phyloP scores from a whole-genome alignment of 2,888 invertebrate genomes.

The Leptothorax acervorum region DNA sequence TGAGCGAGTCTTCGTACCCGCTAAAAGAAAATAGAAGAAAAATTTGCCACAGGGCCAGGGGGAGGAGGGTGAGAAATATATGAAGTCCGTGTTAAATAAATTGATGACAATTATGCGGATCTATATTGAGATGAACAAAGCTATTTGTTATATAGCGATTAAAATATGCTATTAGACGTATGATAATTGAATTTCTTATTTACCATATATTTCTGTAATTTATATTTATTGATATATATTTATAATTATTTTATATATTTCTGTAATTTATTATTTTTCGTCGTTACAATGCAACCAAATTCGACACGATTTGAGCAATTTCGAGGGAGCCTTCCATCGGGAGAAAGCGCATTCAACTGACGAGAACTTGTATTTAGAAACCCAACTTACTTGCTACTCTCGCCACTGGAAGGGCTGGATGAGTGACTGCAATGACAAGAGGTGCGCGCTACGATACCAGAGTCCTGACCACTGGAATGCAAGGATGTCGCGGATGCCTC shows the following conservation, averaged over 20 bases:
- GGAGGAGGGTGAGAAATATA: neutral
- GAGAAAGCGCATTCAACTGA: neutral
- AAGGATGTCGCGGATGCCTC: slow-evolving; percentile 93
- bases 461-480: slow-evolving; percentile 94
- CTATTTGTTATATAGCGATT: neutral
- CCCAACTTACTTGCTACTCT: slow-evolving; percentile 89
- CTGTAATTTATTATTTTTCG: neutral
- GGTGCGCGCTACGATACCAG: slow-evolving; percentile 89
- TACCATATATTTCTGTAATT: neutral
- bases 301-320: neutral
- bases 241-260: neutral
- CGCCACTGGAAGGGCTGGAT: slow-evolving; percentile 89
- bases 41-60: neutral
- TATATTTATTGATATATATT: slow-evolving; percentile 9
- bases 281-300: neutral
- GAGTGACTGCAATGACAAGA: slow-evolving; percentile 90
- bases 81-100: neutral
- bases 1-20: slow-evolving; percentile 94
- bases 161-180: neutral
- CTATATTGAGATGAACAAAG: neutral
- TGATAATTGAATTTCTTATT: neutral
- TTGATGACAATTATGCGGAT: neutral
- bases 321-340: neutral
- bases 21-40: slow-evolving; percentile 83
- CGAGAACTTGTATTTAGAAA: neutral